These are phyloP conservation scores for Orchestia grillus DNA, from an alignment of 1,140 invertebrate genomes.

Conservation along the genomic window DNA sequence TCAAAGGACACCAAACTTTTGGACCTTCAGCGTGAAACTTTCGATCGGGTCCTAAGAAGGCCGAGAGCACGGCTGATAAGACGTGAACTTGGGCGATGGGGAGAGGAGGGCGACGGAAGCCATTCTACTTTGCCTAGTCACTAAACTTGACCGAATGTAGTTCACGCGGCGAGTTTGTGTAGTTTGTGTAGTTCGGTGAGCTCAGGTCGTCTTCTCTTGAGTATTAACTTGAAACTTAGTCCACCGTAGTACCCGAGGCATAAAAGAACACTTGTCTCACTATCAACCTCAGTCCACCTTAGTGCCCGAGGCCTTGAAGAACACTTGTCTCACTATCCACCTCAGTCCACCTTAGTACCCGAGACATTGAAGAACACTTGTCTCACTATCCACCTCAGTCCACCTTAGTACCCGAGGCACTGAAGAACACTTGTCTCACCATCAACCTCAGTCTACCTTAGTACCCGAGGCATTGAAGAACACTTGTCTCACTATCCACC, in stretches of 20 bases:
- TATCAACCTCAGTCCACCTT: background rate
- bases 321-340: background rate
- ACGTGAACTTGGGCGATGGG: background rate
- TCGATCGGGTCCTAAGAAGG: background rate
- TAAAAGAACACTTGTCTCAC: background rate
- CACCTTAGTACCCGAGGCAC: background rate
- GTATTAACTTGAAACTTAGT: too few relatives aligned
- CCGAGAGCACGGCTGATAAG: background rate
- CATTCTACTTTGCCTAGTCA: background rate
- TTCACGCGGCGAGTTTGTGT: background rate
- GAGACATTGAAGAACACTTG: background rate
- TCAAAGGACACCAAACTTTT: background rate
- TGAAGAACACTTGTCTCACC: background rate
- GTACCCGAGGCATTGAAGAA: too few relatives aligned
- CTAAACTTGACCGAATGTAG: background rate
- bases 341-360: background rate
- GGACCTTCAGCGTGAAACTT: background rate
- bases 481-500: too few relatives aligned
- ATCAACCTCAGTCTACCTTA: too few relatives aligned
- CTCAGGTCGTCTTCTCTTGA: too few relatives aligned
- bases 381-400: background rate
- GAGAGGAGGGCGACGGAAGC: background rate
- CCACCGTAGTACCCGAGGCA: background rate
- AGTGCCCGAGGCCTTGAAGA: background rate
- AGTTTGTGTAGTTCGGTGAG: too few relatives aligned